phyloP scores from a whole-genome alignment of 2,113 vertebrate genomes.

The Lophura nycthemera region DNA sequence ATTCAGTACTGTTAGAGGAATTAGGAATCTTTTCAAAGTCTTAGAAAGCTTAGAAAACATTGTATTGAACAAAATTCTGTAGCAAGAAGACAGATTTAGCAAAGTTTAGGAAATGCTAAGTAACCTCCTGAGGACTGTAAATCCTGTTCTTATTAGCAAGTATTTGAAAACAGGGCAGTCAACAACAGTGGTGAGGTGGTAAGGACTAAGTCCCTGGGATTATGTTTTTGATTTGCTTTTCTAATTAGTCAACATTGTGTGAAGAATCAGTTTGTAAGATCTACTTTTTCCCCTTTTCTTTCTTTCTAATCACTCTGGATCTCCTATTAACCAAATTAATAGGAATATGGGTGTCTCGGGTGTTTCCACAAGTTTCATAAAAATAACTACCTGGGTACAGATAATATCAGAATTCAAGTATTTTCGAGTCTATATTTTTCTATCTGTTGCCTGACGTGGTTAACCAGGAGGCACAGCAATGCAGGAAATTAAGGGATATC shows the following conservation, averaged over 20 bases:
- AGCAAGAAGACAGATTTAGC: not conserved
- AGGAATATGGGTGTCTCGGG: not conserved
- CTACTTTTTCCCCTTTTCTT: not conserved
- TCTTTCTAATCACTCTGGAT: not conserved
- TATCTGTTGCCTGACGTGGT: not conserved
- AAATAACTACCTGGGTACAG: not conserved
- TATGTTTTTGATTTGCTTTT: not conserved
- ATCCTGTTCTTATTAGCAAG: not conserved
- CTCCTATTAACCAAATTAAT: not conserved
- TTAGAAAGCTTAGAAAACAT: not conserved
- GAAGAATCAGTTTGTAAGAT: not conserved
- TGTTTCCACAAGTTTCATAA: not conserved
- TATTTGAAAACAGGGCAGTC: not conserved
- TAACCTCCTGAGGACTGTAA: not conserved
- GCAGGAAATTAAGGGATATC: not conserved
- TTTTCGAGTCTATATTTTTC: not conserved
- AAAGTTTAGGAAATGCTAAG: not conserved
- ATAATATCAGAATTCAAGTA: not conserved
- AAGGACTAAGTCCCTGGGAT: not conserved
- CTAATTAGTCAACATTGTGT: not conserved
- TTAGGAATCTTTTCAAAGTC: not conserved
- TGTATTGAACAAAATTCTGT: not conserved
- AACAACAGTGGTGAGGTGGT: not conserved
- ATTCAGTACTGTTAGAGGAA: not conserved
- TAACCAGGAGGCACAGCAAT: not conserved